Conservation (phyloP, 2,113 vertebrate genomes). For the Tragulus kanchil region DNA sequence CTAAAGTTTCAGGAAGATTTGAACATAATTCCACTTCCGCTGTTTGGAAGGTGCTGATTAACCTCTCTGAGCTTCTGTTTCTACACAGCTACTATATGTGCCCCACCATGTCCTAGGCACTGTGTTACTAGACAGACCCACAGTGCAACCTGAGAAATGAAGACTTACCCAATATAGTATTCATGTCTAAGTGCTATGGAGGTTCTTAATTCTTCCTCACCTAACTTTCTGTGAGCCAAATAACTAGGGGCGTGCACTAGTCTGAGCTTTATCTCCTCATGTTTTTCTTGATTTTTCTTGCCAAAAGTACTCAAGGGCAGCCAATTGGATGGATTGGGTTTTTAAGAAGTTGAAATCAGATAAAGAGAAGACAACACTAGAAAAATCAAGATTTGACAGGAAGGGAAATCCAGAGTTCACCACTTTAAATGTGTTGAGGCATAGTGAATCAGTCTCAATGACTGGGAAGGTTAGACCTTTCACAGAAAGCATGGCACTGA, state of each 20-base stretch:
- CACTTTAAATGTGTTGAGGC: not conserved
- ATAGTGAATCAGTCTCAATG: not conserved
- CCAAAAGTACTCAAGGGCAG: not conserved
- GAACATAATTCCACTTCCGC: not conserved
- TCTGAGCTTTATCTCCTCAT: not conserved
- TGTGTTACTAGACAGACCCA: not conserved
- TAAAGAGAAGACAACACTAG: not conserved
- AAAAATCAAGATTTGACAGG: not conserved
- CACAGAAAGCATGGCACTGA: not conserved
- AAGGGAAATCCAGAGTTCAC: not conserved
- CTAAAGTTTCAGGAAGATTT: not conserved
- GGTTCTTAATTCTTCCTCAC: not conserved
- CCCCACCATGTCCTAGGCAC: not conserved
- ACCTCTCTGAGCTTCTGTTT: not conserved
- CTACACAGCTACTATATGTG: not conserved
- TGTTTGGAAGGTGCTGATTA: not conserved
- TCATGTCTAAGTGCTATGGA: not conserved
- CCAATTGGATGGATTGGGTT: not conserved
- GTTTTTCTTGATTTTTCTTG: not conserved
- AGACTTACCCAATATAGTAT: not conserved
- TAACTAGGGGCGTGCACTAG: not conserved
- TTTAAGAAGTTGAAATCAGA: conserved; percentile 16
- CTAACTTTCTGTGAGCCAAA: not conserved
- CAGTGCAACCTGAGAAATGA: not conserved
- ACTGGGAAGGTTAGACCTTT: not conserved